These are phyloP conservation scores for Enteromius viviparus DNA, from an alignment of 2,797 vertebrate genomes.

Conservation along the genomic window DNA sequence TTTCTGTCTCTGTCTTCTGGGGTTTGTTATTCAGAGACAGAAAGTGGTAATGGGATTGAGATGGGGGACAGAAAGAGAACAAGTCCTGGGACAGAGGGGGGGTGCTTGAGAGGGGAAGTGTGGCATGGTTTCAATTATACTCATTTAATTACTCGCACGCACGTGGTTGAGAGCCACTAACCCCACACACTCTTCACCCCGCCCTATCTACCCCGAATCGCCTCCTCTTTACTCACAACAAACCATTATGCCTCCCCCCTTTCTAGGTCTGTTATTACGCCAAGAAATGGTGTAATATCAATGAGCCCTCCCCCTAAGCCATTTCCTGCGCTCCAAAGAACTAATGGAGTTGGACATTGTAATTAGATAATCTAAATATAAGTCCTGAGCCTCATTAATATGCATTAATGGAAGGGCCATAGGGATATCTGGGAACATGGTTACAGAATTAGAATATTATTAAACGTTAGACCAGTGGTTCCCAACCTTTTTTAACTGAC, in stretches of 20 bases:
- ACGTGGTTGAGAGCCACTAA: constrained; percentile 40
- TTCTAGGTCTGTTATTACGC: constrained; percentile 38
- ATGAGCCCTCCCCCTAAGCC: constrained; percentile 52
- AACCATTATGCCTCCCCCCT: constrained; percentile 34
- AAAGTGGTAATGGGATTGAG: constrained; percentile 42
- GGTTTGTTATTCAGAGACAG: constrained; percentile 36
- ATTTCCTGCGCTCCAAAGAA: constrained; percentile 50
- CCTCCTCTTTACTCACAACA: constrained; percentile 38
- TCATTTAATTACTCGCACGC: constrained; percentile 44
- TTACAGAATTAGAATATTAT: constrained; percentile 42
- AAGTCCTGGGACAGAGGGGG: neutral
- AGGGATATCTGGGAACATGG: constrained; percentile 53
- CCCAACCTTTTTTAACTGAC: too few relatives aligned
- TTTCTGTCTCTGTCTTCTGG: constrained; percentile 23
- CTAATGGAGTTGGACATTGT: constrained; percentile 60
- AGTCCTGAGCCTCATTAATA: constrained; percentile 55
- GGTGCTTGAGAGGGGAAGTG: constrained; percentile 23
- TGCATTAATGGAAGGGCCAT: constrained; percentile 48
- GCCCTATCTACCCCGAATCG: constrained; percentile 16
- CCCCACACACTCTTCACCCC: constrained; percentile 18
- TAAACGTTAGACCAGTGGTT: neutral
- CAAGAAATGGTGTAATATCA: constrained; percentile 51
- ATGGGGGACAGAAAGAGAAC: constrained; percentile 39
- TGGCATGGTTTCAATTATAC: constrained; percentile 49
- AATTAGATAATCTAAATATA: constrained; percentile 65